These are phyloP conservation scores for Hepsetus odoe DNA, from an alignment of 2,113 vertebrate species.

Conservation along the genomic window DNA sequence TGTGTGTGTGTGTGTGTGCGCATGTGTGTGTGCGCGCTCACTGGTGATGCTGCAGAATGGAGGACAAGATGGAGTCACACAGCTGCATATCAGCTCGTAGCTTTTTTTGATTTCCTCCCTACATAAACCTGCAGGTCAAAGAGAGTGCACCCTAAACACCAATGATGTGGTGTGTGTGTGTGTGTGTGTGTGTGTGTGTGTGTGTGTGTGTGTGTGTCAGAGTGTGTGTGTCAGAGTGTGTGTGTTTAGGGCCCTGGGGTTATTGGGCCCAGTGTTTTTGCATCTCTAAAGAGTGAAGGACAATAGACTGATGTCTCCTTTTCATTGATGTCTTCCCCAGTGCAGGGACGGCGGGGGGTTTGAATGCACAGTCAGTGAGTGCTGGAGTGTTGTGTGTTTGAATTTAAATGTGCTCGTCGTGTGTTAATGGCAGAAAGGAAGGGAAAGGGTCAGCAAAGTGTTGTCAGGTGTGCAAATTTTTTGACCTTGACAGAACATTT, in stretches of 20 bases:
- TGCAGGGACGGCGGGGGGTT: background rate
- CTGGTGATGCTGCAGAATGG: conserved; percentile 43
- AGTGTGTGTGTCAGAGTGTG: conserved; percentile 41
- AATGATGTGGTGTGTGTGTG: conserved; percentile 18
- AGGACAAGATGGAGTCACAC: conserved; percentile 53
- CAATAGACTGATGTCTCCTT: conserved; percentile 37
- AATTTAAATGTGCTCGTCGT: conserved; percentile 11
- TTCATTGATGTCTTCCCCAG: conserved; percentile 33
- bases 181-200: conserved; percentile 45
- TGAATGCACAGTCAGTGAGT: conserved; percentile 11
- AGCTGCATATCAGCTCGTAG: conserved; percentile 36
- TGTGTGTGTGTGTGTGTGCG: conserved; percentile 14
- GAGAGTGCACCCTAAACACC: background rate
- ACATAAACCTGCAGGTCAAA: background rate
- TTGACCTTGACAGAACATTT: background rate
- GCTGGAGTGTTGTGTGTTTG: conserved; percentile 13
- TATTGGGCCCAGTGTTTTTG: conserved; percentile 34
- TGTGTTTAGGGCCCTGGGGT: conserved; percentile 6
- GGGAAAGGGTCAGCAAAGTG: conserved; percentile 1
- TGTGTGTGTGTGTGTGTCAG: conserved; percentile 23
- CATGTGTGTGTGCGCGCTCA: conserved; percentile 10
- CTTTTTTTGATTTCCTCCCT: conserved; percentile 19
- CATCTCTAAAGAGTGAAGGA: conserved; percentile 50
- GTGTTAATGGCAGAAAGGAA: background rate
- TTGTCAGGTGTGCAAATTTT: background rate